Evolutionary conservation across 2,797 vertebrate species (phyloP), one percentile per base, ranked within the genome.

Genomic region (Sylvilagus floridanus): DNA sequence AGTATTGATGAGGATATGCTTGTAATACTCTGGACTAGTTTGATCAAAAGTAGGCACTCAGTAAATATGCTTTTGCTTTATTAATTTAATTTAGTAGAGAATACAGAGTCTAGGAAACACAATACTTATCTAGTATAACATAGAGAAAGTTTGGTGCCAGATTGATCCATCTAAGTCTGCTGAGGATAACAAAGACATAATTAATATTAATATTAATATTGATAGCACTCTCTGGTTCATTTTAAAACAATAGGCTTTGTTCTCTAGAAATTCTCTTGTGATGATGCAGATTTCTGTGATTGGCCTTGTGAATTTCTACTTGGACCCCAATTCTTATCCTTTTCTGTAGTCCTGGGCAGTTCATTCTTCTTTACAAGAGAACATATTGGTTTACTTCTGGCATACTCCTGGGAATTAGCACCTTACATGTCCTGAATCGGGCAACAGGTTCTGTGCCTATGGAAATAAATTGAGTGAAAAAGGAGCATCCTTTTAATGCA

Each of bases 81-180:
- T 68, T 57, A 28, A 73, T 97, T 88, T 82, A 95, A 90, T 83
- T 87, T 87, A 81, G 28, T 72, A 63, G 24, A 79, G 9, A 92
- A 91, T 32, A 62, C 4, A 42, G 24, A 92, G 62, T n/a, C 81
- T 60, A 37, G 50, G 95, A 95, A 84, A 71, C 28, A 79, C 75
- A 66, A 52, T 87, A 90, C 92, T 85, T 90, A 83, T 82, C 19
- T 87, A 63, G 28, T 32, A 4, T 69, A 16, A 84, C 26, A 72
- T 17, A 90, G 42, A 91, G 2, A 88, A 76, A 86, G 12, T 50
- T 52, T 69, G 84, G 7, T 57, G 30, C 26, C 94, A 82, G 91
- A 32, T 8, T 88, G 30, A 22, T 72, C 77, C 17, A 63, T 76
- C 32, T 78, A 62, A 63, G 50, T 60, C 26, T 65, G 5, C 2